phyloP scores from a whole-genome alignment of 2,113 vertebrate species.

The Phalacrocorax carbo region DNA sequence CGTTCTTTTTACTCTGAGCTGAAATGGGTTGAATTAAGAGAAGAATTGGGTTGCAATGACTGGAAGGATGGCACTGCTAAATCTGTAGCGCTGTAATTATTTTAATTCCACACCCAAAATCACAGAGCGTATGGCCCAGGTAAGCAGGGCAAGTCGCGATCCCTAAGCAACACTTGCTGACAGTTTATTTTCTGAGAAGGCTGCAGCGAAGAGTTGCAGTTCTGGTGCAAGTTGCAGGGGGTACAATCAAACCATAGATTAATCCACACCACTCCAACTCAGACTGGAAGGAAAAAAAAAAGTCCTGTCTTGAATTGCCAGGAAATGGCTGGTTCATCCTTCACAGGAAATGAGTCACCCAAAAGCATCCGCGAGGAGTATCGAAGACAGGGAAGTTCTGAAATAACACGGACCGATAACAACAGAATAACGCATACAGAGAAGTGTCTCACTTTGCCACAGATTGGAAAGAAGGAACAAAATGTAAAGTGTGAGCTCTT shows the following conservation, averaged over 20 bases:
- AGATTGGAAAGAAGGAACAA: neutral
- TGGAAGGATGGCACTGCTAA: neutral
- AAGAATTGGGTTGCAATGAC: neutral
- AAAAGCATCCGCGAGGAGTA: neutral
- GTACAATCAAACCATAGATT: neutral
- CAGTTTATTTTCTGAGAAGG: neutral
- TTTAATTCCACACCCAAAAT: neutral
- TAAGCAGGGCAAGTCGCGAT: neutral
- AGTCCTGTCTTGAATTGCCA: neutral
- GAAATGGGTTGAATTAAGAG: neutral
- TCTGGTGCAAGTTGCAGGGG: neutral
- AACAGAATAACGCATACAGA: neutral
- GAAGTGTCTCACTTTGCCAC: neutral
- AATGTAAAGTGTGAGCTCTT: neutral
- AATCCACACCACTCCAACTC: neutral
- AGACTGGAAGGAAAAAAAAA: neutral
- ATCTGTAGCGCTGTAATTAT: neutral
- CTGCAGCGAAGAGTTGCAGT: neutral
- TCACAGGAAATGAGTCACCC: conserved; percentile 68
- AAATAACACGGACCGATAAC: neutral
- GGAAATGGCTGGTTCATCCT: conserved; percentile 52
- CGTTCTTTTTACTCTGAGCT: neutral
- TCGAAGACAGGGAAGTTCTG: conserved; percentile 24
- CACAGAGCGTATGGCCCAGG: neutral
- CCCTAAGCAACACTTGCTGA: neutral